Evolutionary conservation across 1,140 invertebrate genomes (phyloP).

Genomic region (Aphaenogaster floridana): DNA sequence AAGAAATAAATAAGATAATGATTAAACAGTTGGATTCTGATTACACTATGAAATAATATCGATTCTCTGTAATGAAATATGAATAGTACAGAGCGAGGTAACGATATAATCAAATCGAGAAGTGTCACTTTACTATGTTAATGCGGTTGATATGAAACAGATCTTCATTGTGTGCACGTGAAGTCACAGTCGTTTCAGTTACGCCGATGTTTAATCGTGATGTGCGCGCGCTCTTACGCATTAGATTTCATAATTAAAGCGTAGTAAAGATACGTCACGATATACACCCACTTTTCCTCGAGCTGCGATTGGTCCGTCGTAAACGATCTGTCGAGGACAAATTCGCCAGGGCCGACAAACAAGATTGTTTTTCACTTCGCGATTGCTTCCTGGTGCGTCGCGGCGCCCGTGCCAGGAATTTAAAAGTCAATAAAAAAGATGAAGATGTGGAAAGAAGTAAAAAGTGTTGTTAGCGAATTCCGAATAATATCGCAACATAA

Average conservation of each 20-base stretch:
- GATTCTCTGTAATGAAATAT: conserved; percentile 8
- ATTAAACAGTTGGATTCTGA: neutral
- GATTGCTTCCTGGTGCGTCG: conserved; percentile 25
- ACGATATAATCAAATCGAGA: conserved; percentile 3
- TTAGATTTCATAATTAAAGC: conserved; percentile 50
- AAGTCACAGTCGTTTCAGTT: neutral
- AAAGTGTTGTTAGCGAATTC: neutral
- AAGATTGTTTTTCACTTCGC: conserved; percentile 48
- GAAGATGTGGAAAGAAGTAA: neutral
- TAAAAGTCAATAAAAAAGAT: neutral
- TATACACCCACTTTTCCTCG: conserved; percentile 32
- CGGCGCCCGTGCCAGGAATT: neutral
- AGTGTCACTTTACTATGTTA: neutral
- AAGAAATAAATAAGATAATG: neutral
- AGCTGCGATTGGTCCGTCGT: conserved; percentile 22
- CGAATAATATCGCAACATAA: neutral
- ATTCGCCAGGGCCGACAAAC: conserved; percentile 11
- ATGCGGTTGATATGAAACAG: neutral
- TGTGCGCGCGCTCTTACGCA: neutral
- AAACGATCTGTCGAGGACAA: neutral
- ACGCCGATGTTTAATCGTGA: neutral
- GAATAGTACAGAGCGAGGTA: neutral
- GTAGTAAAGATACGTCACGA: conserved; percentile 37
- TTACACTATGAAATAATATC: neutral
- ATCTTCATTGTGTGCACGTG: neutral